Conservation (phyloP, 2,797 vertebrate species). For the Galaxias olidus region DNA sequence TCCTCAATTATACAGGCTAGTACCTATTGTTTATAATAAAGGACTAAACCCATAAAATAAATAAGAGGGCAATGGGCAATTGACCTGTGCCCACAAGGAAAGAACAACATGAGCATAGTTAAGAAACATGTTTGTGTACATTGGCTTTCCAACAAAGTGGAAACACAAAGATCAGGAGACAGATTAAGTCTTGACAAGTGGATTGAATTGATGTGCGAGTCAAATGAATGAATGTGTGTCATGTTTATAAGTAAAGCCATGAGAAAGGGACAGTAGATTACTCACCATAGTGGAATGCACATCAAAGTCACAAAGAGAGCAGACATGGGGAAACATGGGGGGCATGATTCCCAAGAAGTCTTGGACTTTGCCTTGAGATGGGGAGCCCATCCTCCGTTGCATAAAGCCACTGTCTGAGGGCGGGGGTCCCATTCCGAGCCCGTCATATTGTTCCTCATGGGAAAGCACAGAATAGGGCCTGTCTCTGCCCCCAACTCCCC, state of each 20-base stretch:
- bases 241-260: conserved; percentile 49
- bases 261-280: conserved; percentile 55
- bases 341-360: conserved; percentile 80
- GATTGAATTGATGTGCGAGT: conserved; percentile 17
- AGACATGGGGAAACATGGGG: conserved; percentile 77
- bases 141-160: not conserved
- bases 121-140: too few relatives aligned
- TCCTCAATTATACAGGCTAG: too few relatives aligned
- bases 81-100: too few relatives aligned
- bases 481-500: conserved; percentile 55
- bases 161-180: not conserved
- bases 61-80: too few relatives aligned
- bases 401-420: conserved; percentile 35
- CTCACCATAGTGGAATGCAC: conserved; percentile 78
- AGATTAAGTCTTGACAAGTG: not conserved
- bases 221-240: conserved; percentile 21
- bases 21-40: not conserved
- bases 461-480: conserved; percentile 70
- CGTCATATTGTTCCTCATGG: conserved; percentile 59
- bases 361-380: conserved; percentile 75
- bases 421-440: conserved; percentile 57
- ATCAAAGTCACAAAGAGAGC: conserved; percentile 77
- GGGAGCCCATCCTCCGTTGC: conserved; percentile 71
- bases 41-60: not conserved
- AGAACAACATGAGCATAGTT: too few relatives aligned